These are phyloP conservation scores for Griposia aprilina DNA, from an alignment of 2,888 invertebrate genomes.

Conservation along the genomic window DNA sequence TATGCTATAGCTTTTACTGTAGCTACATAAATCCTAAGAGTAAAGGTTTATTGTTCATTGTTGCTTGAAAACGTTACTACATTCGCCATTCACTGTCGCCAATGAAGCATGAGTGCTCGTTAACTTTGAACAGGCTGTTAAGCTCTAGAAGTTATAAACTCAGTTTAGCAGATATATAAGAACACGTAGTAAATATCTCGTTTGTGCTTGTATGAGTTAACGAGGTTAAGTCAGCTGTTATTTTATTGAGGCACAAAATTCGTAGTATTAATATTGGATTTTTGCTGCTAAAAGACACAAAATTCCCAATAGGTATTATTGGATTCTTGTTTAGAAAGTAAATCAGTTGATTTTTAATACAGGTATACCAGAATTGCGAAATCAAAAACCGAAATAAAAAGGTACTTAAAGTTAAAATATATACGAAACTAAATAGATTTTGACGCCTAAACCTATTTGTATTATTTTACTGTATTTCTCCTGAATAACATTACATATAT, in stretches of 20 bases:
- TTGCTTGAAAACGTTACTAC: conserved; percentile 6
- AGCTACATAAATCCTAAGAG: conserved; percentile 20
- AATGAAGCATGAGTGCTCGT: conserved; percentile 24
- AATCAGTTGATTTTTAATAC: neutral
- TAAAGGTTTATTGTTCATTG: conserved; percentile 13
- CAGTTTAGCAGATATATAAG: conserved; percentile 15
- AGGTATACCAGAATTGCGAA: neutral
- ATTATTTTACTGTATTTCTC: neutral
- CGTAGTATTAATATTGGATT: neutral
- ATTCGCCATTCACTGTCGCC: conserved; percentile 10
- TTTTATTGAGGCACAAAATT: neutral
- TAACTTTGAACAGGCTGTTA: conserved; percentile 29
- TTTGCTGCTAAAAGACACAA: neutral
- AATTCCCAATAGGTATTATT: neutral
- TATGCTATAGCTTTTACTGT: neutral
- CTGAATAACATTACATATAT: neutral
- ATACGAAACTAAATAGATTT: too few species aligned
- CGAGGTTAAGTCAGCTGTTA: neutral
- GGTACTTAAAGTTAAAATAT: too few species aligned
- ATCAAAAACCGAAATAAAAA: neutral
- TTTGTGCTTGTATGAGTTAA: conserved; percentile 13
- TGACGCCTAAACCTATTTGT: neutral
- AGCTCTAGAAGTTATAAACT: conserved; percentile 25
- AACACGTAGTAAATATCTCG: conserved; percentile 10
- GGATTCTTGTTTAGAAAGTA: neutral